Percentiles rank a stretch among this genome's conserved stretches.
Conservation (phyloP, 2,797 vertebrate genomes). For the Vultur gryphus region DNA sequence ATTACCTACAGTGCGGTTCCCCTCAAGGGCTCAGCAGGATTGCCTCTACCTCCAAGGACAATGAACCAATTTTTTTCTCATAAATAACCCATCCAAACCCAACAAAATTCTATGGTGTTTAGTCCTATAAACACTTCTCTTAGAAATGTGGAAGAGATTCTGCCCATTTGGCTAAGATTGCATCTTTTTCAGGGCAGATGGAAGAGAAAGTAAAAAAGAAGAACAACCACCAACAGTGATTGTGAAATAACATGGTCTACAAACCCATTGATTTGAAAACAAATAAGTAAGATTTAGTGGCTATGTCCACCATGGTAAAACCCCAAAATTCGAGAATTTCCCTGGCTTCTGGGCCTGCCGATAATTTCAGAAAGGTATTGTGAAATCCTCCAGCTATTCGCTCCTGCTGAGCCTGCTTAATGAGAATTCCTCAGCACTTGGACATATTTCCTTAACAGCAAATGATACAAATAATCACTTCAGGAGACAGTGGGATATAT, state of each 20-base stretch:
- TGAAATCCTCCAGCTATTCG: slow-evolving; percentile 26
- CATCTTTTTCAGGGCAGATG: neutral
- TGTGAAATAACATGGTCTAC: slow-evolving; percentile 21
- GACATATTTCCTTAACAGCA: slow-evolving; percentile 71
- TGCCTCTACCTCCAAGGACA: neutral
- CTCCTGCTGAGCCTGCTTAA: slow-evolving; percentile 70
- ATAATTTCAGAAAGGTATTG: slow-evolving; percentile 23
- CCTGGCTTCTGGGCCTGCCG: neutral
- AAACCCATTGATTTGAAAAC: slow-evolving; percentile 27
- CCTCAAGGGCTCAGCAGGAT: neutral
- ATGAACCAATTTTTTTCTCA: neutral
- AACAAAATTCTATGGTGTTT: neutral
- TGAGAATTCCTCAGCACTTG: slow-evolving; percentile 73
- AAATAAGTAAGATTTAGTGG: slow-evolving; percentile 8
- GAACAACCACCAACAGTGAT: neutral
- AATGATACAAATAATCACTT: slow-evolving; percentile 60
- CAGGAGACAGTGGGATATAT: neutral
- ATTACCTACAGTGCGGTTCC: neutral
- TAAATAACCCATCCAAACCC: neutral
- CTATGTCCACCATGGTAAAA: neutral
- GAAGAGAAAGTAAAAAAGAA: slow-evolving; percentile 49
- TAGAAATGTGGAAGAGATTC: neutral
- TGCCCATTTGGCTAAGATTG: neutral
- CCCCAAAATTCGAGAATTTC: neutral
- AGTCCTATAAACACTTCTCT: neutral